Evolutionary conservation across 2,888 invertebrate genomes (phyloP), one percentile per base, ranked within the genome.

Genomic region (Synergus japonicus): DNA sequence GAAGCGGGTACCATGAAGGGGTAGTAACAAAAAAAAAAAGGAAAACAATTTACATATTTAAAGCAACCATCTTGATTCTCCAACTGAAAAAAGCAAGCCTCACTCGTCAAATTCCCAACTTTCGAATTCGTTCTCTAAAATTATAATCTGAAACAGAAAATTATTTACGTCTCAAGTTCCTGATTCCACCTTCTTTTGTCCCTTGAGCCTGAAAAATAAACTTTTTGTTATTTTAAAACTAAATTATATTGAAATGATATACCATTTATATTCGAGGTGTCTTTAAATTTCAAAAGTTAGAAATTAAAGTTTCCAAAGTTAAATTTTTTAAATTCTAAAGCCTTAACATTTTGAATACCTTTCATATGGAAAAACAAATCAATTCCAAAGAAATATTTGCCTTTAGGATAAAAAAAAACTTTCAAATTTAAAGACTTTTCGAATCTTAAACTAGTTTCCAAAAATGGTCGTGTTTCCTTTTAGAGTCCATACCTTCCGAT

Each of bases 1-100:
- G 29, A 73, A 46, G 49, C 54, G 29, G 73, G 37, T 73, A 73
- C 41, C 73, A 54, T 49, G 37, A 73, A 49, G 73, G 29, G 29
- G 22, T 49, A 73, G 41, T 10, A 44, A 46, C 43, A 29, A 54
- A 12, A 41, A 54, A 12, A 41, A 73, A 65, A 49, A 13, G 13
- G 4, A 37, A 73, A 54, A n/a, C 15, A 10, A n/a, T 54, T 69
- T 22, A 69, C 12, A 69, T 18, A 69, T 69, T 69, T 22, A 29
- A 69, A 69, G 46, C 69, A 69, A 46, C 29, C 18, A 13, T 43
- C 44, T 67, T 22, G 54, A 54, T n/a, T 54, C 54, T 54, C 54
- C 54, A 54, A n/a, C 54, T 29, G 18, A 1, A 69, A 69, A 46
- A 73, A n/a, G 5, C 9, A 44, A n/a, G 3, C 10, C n/a, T 4